phyloP scores from a whole-genome alignment of 2,888 invertebrate species.

The Ditula angustiorana region DNA sequence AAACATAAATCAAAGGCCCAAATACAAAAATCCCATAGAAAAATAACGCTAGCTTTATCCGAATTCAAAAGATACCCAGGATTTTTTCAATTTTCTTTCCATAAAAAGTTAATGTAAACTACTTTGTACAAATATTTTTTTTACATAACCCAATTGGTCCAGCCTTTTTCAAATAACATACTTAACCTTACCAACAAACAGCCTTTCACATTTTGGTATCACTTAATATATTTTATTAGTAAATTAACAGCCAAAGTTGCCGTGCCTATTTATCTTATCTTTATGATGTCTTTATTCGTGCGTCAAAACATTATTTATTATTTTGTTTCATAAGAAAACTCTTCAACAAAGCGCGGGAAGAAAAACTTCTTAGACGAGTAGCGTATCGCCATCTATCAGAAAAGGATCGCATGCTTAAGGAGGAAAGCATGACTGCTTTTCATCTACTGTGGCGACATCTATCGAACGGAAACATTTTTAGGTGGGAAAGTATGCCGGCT shows the following conservation, averaged over 20 bases:
- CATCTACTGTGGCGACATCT: constrained; percentile 28
- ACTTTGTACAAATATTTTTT: too few relatives aligned
- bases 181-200: not conserved
- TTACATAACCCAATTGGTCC: not conserved
- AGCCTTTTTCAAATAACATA: not conserved
- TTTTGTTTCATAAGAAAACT: not conserved
- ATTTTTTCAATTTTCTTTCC: too few relatives aligned
- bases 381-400: constrained; percentile 16
- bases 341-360: not conserved
- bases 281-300: not conserved
- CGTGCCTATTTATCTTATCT: not conserved
- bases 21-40: too few relatives aligned
- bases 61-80: too few relatives aligned
- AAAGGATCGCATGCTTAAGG: not conserved
- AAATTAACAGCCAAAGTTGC: not conserved
- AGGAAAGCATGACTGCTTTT: not conserved
- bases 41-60: too few relatives aligned
- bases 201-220: not conserved
- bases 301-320: not conserved
- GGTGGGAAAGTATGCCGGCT: not conserved
- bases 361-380: not conserved
- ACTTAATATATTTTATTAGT: not conserved
- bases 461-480: not conserved
- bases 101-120: too few relatives aligned
- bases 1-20: too few relatives aligned